Base-by-base conservation (phyloP, 2,888 invertebrate genomes). In the Andrena trimmerana region DNA sequence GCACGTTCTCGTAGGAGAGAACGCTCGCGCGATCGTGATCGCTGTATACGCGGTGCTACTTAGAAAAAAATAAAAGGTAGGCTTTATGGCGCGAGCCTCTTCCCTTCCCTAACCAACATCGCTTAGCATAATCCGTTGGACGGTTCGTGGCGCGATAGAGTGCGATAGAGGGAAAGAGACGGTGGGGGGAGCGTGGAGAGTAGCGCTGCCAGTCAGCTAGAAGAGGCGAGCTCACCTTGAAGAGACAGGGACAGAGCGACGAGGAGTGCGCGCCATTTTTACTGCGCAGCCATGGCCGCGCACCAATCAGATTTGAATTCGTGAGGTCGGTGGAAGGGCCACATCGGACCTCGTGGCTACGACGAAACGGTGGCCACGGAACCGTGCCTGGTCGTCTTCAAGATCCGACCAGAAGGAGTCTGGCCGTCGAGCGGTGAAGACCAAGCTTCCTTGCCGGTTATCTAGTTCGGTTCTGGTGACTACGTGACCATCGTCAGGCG, bases 91-190 rank as follows among this genome's bases (percentile, higher is more conserved):
- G 88, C 85, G 88, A 85, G 78, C 81, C 71, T 84, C 81, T 79
- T 84, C 85, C 84, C 85, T 73, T 71, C 82, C 82, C 85, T 71
- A 71, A 50, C 85, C 57, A 73, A 91, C 88, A 90, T 92, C 88
- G 90, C 91, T 92, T 91, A 92, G 90, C 92, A 92, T 92, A 93
- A 93, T 92, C 92, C 93, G 93, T 93, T 93, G 92, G 90, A 78
- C 77, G 81, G 78, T 84, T 74, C 59, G 54, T 27, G 70, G 42
- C 29, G 48, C 48, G 69, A 73, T 33, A 36, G 59, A 24, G 42
- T 24, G 48, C 48, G 69, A 73, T 33, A 36, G 59, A 24, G 78
- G 24, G 70, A 71, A 24, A 29, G 67, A 66, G 1, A 24, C 71
- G 52, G 20, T 48, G n/a, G 0, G 20, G 13, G 20, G 13, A n/a